Conservation (phyloP, 2,888 invertebrate genomes). For the Diplolepis rosae region DNA sequence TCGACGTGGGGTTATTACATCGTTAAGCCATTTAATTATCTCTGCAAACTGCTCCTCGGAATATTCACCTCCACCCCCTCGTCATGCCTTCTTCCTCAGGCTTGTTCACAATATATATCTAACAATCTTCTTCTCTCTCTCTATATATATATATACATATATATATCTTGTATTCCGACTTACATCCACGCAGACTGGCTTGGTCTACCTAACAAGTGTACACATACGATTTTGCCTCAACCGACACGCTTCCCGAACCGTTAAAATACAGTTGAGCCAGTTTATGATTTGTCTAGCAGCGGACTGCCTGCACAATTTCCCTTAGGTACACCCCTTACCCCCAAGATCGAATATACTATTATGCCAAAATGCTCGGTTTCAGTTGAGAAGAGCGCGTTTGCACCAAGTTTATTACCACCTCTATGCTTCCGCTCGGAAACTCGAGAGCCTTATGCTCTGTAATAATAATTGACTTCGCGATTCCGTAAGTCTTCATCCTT, state of each 20-base stretch:
- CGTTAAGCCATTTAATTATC: constrained; percentile 74
- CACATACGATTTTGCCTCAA: constrained; percentile 47
- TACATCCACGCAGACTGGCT: constrained; percentile 37
- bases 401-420: constrained; percentile 22
- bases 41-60: constrained; percentile 71
- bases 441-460: constrained; percentile 18
- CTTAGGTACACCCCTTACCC: constrained; percentile 37
- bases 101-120: constrained; percentile 61
- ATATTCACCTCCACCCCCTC: constrained; percentile 62
- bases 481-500: constrained; percentile 29
- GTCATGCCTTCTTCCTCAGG: constrained; percentile 27
- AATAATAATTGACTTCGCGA: constrained; percentile 27
- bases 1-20: constrained; percentile 71
- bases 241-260: constrained; percentile 55
- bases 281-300: constrained; percentile 64
- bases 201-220: constrained; percentile 46
- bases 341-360: constrained; percentile 42
- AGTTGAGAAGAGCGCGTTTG: neutral
- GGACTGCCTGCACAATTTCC: constrained; percentile 48
- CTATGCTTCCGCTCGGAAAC: constrained; percentile 25
- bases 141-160: neutral
- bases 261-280: constrained; percentile 59
- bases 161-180: neutral
- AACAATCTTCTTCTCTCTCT: constrained; percentile 75
- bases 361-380: constrained; percentile 38